phyloP scores from a whole-genome alignment of 2,888 invertebrate species.

The Orgyia antiqua region DNA sequence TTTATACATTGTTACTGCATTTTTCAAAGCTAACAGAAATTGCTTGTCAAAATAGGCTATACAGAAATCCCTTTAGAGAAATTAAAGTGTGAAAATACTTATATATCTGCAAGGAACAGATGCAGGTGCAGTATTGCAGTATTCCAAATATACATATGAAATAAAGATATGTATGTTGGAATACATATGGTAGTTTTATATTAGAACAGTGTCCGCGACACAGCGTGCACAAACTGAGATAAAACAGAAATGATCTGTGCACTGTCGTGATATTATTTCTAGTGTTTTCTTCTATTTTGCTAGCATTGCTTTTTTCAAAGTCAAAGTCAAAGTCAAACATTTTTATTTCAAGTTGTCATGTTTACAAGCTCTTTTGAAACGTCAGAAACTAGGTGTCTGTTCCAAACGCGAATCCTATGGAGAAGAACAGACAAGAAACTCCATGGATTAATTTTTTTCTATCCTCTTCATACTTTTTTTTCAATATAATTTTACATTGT shows the following conservation, averaged over 20 bases:
- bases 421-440: too few relatives aligned
- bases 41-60: slow-evolving; percentile 1
- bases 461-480: too few relatives aligned
- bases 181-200: slow-evolving; percentile 66
- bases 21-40: background rate
- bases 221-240: slow-evolving; percentile 73
- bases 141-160: slow-evolving; percentile 14
- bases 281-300: slow-evolving; percentile 66
- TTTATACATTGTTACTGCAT: background rate
- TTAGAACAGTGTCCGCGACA: slow-evolving; percentile 65
- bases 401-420: too few relatives aligned
- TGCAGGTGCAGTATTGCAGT: slow-evolving; percentile 31
- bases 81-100: slow-evolving; percentile 13
- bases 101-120: slow-evolving; percentile 24
- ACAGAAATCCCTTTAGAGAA: slow-evolving; percentile 7
- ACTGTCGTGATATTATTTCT: slow-evolving; percentile 71
- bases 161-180: slow-evolving; percentile 20
- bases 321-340: too few relatives aligned
- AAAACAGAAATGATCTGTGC: slow-evolving; percentile 75
- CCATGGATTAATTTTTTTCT: too few relatives aligned
- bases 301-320: too few relatives aligned
- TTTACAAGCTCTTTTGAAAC: too few relatives aligned
- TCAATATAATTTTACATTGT: too few relatives aligned
- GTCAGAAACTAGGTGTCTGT: too few relatives aligned
- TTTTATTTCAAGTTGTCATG: too few relatives aligned